phyloP scores from a whole-genome alignment of 2,797 vertebrate genomes.

The Danio kyathit region DNA sequence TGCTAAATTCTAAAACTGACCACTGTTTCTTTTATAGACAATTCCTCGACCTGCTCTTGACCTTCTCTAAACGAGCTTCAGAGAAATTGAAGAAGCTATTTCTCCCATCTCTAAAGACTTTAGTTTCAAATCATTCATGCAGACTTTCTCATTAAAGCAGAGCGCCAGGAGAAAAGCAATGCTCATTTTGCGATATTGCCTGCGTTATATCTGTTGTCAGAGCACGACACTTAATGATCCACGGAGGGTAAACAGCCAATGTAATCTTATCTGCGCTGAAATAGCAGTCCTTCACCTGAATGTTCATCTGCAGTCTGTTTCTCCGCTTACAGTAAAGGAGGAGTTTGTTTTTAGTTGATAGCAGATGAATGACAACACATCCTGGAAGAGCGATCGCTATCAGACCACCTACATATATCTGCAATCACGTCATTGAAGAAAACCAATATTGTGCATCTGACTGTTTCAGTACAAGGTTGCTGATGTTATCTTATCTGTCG shows the following conservation, averaged over 20 bases:
- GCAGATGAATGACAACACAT: conserved; percentile 5
- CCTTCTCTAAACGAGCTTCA: neutral
- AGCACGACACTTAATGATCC: conserved; percentile 26
- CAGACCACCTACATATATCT: neutral
- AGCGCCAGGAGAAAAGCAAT: neutral
- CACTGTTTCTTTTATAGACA: neutral
- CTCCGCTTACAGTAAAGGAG: conserved; percentile 19
- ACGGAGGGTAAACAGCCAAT: conserved; percentile 27
- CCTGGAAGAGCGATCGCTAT: neutral
- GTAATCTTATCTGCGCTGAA: conserved; percentile 31
- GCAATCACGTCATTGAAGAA: conserved; percentile 3
- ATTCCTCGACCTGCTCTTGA: neutral
- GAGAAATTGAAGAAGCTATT: conserved; percentile 7
- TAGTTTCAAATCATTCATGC: conserved; percentile 21
- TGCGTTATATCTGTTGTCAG: conserved; percentile 22
- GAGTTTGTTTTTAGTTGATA: conserved; percentile 12
- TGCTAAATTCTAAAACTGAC: neutral
- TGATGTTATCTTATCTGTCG: conserved; percentile 24
- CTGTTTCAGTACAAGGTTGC: neutral
- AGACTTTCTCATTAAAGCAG: conserved; percentile 32
- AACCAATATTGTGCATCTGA: neutral
- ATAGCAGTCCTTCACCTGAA: conserved; percentile 4
- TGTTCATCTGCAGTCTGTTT: conserved; percentile 20
- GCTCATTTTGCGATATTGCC: conserved; percentile 16
- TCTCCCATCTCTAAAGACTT: neutral